Evolutionary conservation across 1,140 invertebrate species (phyloP).

Genomic region (Neoseiulus cucumeris): DNA sequence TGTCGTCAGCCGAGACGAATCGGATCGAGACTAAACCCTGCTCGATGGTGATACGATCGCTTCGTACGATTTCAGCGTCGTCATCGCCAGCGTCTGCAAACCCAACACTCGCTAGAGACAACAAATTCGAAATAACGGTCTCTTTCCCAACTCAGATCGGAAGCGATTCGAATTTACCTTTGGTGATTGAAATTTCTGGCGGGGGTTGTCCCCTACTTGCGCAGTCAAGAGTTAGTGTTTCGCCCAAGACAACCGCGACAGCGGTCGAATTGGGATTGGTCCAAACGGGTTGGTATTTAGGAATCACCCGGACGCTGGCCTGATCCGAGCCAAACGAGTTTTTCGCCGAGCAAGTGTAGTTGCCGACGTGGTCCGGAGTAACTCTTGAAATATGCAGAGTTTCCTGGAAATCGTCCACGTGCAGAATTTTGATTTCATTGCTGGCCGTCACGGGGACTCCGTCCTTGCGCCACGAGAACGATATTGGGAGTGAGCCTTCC

Average conservation of each 20-base stretch:
- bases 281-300: neutral
- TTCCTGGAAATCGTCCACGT: neutral
- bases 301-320: neutral
- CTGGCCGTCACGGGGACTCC: neutral
- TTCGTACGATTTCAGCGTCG: too few species aligned
- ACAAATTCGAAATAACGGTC: too few species aligned
- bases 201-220: neutral
- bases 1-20: neutral
- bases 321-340: slow-evolving; percentile 14
- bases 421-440: neutral
- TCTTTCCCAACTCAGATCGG: too few species aligned
- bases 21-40: neutral
- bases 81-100: too few species aligned
- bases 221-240: neutral
- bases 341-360: slow-evolving; percentile 18
- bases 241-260: neutral
- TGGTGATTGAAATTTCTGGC: neutral
- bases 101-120: too few species aligned
- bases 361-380: neutral
- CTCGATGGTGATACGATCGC: neutral
- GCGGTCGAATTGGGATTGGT: neutral
- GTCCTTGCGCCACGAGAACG: neutral
- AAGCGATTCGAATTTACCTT: neutral
- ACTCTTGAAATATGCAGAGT: neutral
- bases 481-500: neutral